A percentile compares a stretch with the other conserved stretches of the same genome.
These are phyloP conservation scores for Oncorhynchus clarkii DNA, from an alignment of 2,113 vertebrate genomes.

Conservation along the genomic window DNA sequence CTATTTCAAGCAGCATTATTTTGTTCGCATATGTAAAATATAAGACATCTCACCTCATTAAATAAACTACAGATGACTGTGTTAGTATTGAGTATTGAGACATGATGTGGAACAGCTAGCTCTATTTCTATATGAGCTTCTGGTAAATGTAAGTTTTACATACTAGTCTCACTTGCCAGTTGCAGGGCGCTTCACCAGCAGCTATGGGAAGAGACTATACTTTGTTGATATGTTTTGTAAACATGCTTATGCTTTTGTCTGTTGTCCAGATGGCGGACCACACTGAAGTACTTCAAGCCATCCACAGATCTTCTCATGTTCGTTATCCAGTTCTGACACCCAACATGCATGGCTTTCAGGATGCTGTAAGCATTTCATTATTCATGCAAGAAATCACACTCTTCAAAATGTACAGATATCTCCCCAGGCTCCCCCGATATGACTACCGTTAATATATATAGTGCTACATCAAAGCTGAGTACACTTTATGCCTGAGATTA, in stretches of 20 bases:
- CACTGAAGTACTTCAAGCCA: conserved; percentile 85
- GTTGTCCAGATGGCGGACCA: conserved; percentile 92
- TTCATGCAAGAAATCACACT: conserved; percentile 9
- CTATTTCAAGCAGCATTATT: background rate
- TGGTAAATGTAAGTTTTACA: background rate
- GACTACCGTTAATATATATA: background rate
- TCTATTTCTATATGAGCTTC: background rate
- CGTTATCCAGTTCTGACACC: conserved; percentile 90
- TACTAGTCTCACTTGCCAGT: background rate
- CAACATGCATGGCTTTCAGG: conserved; percentile 89
- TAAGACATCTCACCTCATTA: conserved; percentile 15
- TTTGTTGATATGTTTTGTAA: background rate
- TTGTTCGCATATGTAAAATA: conserved; percentile 26
- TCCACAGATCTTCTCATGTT: conserved; percentile 79
- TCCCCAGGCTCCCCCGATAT: background rate
- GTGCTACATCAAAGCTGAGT: background rate
- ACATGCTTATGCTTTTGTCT: conserved; percentile 28
- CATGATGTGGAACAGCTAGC: background rate
- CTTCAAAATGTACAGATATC: background rate
- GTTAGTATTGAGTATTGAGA: background rate
- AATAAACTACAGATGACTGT: conserved; percentile 8
- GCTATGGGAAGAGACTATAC: background rate
- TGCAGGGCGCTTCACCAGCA: too few relatives aligned
- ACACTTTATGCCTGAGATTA: background rate
- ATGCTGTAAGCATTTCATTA: conserved; percentile 81